Evolutionary conservation across 2,888 invertebrate genomes (phyloP).

Genomic region (Synergus laeviventris): DNA sequence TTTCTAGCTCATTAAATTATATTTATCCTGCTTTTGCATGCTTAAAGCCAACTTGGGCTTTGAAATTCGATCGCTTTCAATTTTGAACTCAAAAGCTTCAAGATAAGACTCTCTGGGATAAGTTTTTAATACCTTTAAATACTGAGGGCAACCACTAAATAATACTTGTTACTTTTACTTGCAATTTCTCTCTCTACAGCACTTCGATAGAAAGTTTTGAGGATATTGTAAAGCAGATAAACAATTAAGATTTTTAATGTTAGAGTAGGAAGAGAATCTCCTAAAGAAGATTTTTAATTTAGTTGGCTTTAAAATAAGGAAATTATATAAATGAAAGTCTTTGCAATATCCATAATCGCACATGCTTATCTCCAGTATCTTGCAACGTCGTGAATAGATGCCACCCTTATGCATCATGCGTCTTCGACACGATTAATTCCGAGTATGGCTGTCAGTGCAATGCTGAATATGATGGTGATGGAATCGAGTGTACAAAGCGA

Average conservation of each 20-base stretch:
- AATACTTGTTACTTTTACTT: too few species aligned
- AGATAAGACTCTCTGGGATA: not conserved
- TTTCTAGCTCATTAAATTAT: conserved; percentile 46
- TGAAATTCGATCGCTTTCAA: not conserved
- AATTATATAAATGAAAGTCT: not conserved
- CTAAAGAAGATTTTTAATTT: not conserved
- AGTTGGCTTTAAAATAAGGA: not conserved
- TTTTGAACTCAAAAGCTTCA: not conserved
- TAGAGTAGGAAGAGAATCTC: not conserved
- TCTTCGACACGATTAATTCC: conserved; percentile 78
- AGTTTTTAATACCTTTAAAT: not conserved
- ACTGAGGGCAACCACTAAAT: too few species aligned
- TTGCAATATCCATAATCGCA: conserved; percentile 43
- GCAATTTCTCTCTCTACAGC: too few species aligned
- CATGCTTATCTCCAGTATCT: conserved; percentile 78
- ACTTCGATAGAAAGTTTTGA: too few species aligned
- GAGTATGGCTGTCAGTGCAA: conserved; percentile 86
- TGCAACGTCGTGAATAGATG: conserved; percentile 89
- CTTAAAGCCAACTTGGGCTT: not conserved
- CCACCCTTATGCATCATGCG: conserved; percentile 88
- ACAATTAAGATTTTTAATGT: too few species aligned
- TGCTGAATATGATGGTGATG: conserved; percentile 91
- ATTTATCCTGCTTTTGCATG: conserved; percentile 35
- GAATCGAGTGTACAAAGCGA: conserved; percentile 82
- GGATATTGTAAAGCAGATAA: too few species aligned